phyloP scores from a whole-genome alignment of 2,888 invertebrate species.

The Epicampocera succincta region DNA sequence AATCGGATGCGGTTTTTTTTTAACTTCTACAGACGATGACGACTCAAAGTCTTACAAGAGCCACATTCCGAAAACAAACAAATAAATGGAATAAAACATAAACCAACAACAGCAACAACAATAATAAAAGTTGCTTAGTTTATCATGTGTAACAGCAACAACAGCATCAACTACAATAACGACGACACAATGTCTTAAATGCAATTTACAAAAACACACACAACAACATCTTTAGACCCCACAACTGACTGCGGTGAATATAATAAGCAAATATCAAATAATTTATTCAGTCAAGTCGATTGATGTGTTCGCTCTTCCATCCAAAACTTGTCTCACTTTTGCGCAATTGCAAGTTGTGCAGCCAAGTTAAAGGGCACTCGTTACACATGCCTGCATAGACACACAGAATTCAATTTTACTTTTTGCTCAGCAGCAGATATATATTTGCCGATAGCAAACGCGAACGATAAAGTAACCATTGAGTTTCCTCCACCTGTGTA shows the following conservation, averaged over 20 bases:
- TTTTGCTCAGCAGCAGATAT: too few species aligned
- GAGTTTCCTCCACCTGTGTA: too few species aligned
- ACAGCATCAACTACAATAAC: constrained; percentile 39
- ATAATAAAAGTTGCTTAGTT: constrained; percentile 9
- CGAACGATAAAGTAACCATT: too few species aligned
- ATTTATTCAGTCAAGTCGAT: constrained; percentile 12
- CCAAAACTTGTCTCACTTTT: background rate
- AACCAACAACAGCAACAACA: constrained; percentile 34
- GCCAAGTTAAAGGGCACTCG: too few species aligned
- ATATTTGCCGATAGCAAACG: too few species aligned
- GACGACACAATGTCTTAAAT: constrained; percentile 68
- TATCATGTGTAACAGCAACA: constrained; percentile 38
- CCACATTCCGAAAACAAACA: constrained; percentile 51
- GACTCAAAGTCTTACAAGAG: constrained; percentile 68
- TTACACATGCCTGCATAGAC: too few species aligned
- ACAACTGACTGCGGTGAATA: background rate
- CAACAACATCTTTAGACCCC: constrained; percentile 2
- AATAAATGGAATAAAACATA: constrained; percentile 27
- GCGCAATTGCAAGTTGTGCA: too few species aligned
- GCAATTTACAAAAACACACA: constrained; percentile 63
- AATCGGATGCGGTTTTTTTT: constrained; percentile 3
- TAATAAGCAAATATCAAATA: background rate
- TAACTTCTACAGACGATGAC: constrained; percentile 42
- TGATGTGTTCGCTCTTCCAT: background rate
- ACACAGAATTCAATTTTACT: too few species aligned